These are phyloP conservation scores for Mimumesa dahlbomi DNA, from an alignment of 2,888 invertebrate genomes.

Conservation along the genomic window DNA sequence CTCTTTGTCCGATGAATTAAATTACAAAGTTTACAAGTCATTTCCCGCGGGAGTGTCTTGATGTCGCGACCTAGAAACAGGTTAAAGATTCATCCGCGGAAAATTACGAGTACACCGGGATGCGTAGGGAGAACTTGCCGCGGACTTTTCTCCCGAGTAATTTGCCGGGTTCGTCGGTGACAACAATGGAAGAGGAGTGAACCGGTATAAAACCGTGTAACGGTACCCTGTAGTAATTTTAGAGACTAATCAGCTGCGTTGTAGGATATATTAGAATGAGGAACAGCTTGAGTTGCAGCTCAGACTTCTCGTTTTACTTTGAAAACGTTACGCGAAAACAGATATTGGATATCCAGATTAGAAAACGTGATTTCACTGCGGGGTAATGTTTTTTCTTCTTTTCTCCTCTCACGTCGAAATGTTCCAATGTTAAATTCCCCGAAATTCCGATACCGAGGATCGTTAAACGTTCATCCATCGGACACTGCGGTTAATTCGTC, in stretches of 20 bases:
- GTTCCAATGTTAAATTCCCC: not conserved
- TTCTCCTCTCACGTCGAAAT: too few species aligned
- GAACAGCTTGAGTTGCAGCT: slow-evolving; percentile 8
- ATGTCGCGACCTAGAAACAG: slow-evolving; percentile 21
- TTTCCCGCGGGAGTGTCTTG: not conserved
- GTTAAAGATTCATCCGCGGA: slow-evolving; percentile 52
- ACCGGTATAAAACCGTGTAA: slow-evolving; percentile 38
- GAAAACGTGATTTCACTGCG: too few species aligned
- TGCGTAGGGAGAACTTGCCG: slow-evolving; percentile 34
- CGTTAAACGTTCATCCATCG: too few species aligned
- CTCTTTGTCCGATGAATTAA: slow-evolving; percentile 4
- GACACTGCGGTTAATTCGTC: too few species aligned
- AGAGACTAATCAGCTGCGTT: slow-evolving; percentile 49
- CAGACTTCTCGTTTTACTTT: slow-evolving; percentile 14
- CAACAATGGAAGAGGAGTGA: slow-evolving; percentile 29
- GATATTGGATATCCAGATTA: not conserved
- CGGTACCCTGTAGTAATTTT: slow-evolving; percentile 46
- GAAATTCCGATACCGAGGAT: too few species aligned
- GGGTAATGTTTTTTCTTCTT: too few species aligned
- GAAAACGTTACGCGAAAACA: not conserved
- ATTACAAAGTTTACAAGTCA: slow-evolving; percentile 11
- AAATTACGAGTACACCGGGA: slow-evolving; percentile 36
- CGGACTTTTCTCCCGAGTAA: slow-evolving; percentile 55
- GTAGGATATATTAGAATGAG: slow-evolving; percentile 26
- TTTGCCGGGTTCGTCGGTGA: slow-evolving; percentile 33